Evolutionary conservation across 2,888 invertebrate genomes (phyloP).

Genomic region (Chrysotoxum bicinctum): DNA sequence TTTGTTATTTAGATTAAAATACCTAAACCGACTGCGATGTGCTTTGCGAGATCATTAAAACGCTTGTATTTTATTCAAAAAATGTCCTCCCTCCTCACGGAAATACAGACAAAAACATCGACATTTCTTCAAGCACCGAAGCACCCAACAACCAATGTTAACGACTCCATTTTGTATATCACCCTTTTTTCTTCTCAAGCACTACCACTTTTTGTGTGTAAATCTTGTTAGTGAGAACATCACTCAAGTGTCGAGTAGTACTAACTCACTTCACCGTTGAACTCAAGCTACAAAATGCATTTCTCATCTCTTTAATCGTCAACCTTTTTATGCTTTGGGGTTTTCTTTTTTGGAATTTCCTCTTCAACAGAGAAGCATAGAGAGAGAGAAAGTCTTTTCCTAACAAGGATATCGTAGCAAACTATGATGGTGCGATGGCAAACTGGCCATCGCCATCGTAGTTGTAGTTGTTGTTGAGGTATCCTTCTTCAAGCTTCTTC

Average conservation of each 20-base stretch:
- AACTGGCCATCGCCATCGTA: conserved; percentile 56
- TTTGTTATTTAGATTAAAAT: not conserved
- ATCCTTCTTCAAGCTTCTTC: not conserved
- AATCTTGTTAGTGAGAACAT: conserved; percentile 68
- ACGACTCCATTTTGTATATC: conserved; percentile 47
- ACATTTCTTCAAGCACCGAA: conserved; percentile 9
- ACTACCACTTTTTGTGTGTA: conserved; percentile 49
- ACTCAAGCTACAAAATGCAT: conserved; percentile 67
- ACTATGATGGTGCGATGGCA: conserved; percentile 8
- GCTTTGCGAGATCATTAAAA: conserved; percentile 34
- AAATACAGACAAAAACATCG: conserved; percentile 4
- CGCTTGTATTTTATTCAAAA: not conserved
- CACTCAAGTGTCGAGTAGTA: conserved; percentile 59
- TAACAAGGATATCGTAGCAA: conserved; percentile 56
- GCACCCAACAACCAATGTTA: conserved; percentile 17
- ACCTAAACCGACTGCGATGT: not conserved
- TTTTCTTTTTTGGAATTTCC: conserved; percentile 14
- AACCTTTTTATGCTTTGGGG: conserved; percentile 54
- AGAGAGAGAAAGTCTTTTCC: not conserved
- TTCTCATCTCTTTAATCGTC: conserved; percentile 71
- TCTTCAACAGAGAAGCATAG: conserved; percentile 37
- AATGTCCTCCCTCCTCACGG: too few relatives aligned
- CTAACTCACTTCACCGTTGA: conserved; percentile 67
- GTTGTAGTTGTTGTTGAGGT: conserved; percentile 25
- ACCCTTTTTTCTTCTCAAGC: not conserved